phyloP scores from a whole-genome alignment of 2,113 vertebrate species.

The Typhlomys cinereus region DNA sequence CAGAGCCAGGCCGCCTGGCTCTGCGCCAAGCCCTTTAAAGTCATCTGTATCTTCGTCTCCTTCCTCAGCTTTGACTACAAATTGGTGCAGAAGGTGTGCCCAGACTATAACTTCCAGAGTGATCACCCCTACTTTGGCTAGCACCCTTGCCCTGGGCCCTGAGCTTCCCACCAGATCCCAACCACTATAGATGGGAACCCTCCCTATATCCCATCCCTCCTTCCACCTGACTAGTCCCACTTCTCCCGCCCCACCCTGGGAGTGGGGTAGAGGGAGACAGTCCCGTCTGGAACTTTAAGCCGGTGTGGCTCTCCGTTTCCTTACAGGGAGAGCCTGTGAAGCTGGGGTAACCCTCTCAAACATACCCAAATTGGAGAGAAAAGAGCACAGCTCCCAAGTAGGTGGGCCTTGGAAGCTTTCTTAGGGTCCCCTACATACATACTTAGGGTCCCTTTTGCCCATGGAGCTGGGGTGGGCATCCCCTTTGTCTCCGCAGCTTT shows the following conservation, averaged over 20 bases:
- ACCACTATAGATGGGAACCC: not conserved
- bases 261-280: not conserved
- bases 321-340: not conserved
- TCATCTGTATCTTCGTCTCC: conserved; percentile 99
- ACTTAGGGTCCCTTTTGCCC: not conserved
- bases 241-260: not conserved
- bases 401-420: not conserved
- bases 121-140: conserved; percentile 96
- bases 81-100: conserved; percentile 99
- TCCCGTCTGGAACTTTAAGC: not conserved
- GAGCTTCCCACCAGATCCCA: conserved; percentile 28
- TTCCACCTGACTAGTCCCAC: not conserved
- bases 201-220: not conserved
- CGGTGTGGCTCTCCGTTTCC: not conserved
- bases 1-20: conserved; percentile 98
- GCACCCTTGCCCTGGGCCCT: conserved; percentile 35
- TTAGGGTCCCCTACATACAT: not conserved
- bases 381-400: not conserved
- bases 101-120: conserved; percentile 99
- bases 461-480: not conserved
- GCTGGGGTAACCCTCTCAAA: not conserved
- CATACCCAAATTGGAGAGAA: not conserved
- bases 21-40: conserved; percentile 98
- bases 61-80: conserved; percentile 99
- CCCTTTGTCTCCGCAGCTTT: conserved; percentile 41